Evolutionary conservation across 1,140 invertebrate genomes (phyloP).

Genomic region (Bacillus rossius): DNA sequence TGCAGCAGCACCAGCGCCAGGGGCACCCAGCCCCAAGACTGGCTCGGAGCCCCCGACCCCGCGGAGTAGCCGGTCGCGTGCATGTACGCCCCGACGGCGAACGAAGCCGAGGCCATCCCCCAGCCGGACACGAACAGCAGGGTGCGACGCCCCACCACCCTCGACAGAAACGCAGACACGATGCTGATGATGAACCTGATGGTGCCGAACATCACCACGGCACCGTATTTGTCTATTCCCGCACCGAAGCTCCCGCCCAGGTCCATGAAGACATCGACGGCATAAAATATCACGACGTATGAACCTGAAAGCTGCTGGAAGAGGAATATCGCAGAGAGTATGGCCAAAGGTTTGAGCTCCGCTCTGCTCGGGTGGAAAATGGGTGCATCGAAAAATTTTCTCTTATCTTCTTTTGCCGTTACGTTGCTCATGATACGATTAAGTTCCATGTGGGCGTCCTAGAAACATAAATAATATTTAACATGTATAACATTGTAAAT

Average conservation of each 20-base stretch:
- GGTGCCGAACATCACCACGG: conserved; percentile 45
- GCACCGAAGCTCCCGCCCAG: conserved; percentile 42
- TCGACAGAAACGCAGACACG: conserved; percentile 43
- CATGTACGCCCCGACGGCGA: conserved; percentile 46
- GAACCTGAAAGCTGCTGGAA: conserved; percentile 53
- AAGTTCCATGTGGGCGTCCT: not conserved
- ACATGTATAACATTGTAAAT: too few species aligned
- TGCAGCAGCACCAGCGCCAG: conserved; percentile 46
- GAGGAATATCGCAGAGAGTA: conserved; percentile 46
- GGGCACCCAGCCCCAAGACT: conserved; percentile 40
- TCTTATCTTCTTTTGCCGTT: too few species aligned
- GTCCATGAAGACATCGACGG: conserved; percentile 50
- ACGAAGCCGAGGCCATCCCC: conserved; percentile 50
- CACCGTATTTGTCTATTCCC: conserved; percentile 41
- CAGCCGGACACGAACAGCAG: conserved; percentile 47
- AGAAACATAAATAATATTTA: not conserved
- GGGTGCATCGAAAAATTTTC: too few species aligned
- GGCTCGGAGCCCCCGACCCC: conserved; percentile 4
- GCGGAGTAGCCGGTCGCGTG: not conserved
- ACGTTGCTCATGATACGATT: not conserved
- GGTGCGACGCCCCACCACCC: conserved; percentile 46
- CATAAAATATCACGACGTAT: conserved; percentile 65
- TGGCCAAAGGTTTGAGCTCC: conserved; percentile 42
- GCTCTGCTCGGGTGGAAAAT: not conserved
- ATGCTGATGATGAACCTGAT: conserved; percentile 48